Evolutionary conservation across 1,140 invertebrate species (phyloP).

Genomic region (Contarinia nasturtii): DNA sequence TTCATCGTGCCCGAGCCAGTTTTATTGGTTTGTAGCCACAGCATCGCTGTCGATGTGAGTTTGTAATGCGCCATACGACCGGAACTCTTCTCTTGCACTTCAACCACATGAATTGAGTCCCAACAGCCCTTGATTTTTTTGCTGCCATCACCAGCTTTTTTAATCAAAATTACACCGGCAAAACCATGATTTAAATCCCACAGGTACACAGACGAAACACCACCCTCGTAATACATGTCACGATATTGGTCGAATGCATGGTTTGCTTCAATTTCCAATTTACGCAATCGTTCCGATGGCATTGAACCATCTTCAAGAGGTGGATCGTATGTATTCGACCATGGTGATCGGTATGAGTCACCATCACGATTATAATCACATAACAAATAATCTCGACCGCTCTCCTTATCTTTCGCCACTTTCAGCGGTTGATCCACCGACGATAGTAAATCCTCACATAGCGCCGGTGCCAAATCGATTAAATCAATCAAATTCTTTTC

Average conservation of each 20-base stretch:
- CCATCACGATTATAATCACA: slow-evolving; percentile 99
- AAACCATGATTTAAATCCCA: slow-evolving; percentile 99
- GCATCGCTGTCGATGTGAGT: slow-evolving; percentile 95
- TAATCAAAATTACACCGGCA: slow-evolving; percentile 96
- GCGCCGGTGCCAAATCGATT: slow-evolving; percentile 85
- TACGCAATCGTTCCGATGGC: slow-evolving; percentile 89
- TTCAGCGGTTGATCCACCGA: slow-evolving; percentile 98
- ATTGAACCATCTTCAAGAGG: slow-evolving; percentile 94
- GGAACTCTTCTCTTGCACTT: slow-evolving; percentile 89
- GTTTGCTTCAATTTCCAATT: slow-evolving; percentile 95
- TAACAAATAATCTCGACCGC: slow-evolving; percentile 90
- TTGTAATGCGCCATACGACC: slow-evolving; percentile 95
- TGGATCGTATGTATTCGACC: slow-evolving; percentile 98
- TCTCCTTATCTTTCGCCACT: slow-evolving; percentile 85
- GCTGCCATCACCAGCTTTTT: slow-evolving; percentile 90
- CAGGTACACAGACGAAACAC: slow-evolving; percentile 96
- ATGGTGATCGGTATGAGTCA: slow-evolving; percentile 97
- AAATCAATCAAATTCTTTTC: slow-evolving; percentile 96
- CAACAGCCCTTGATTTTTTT: slow-evolving; percentile 98
- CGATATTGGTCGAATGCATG: slow-evolving; percentile 96
- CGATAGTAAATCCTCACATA: slow-evolving; percentile 92
- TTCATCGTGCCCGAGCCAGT: slow-evolving; percentile 95
- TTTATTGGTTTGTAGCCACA: slow-evolving; percentile 98
- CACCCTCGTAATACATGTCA: slow-evolving; percentile 99
- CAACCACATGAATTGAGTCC: slow-evolving; percentile 99